These are phyloP conservation scores for Blennius ocellaris DNA, from an alignment of 2,113 vertebrate species.

Conservation along the genomic window DNA sequence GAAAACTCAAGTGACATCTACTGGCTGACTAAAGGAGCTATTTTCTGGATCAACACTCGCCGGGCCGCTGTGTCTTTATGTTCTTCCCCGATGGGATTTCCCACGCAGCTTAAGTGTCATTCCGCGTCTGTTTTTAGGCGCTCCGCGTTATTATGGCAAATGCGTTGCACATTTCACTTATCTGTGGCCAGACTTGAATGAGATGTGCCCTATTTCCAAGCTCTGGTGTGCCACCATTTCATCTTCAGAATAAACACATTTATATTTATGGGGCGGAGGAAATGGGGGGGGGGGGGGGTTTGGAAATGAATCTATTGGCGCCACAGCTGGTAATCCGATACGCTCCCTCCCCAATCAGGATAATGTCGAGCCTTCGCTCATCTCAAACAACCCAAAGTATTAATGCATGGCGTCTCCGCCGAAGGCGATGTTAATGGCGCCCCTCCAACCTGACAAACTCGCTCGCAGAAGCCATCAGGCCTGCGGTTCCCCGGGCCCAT, in stretches of 20 bases:
- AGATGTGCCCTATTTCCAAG: slow-evolving; percentile 49
- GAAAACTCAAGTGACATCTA: slow-evolving; percentile 81
- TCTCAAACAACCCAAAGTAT: slow-evolving; percentile 65
- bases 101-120: slow-evolving; percentile 64
- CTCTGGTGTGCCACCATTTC: slow-evolving; percentile 44
- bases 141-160: slow-evolving; percentile 51
- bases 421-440: slow-evolving; percentile 70
- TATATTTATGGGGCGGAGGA: slow-evolving; percentile 57
- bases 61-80: slow-evolving; percentile 11
- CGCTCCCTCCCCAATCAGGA: slow-evolving; percentile 60
- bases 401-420: slow-evolving; percentile 69
- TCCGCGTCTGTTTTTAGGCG: slow-evolving; percentile 33
- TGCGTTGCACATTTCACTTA: slow-evolving; percentile 57
- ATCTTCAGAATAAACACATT: slow-evolving; percentile 68
- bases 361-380: slow-evolving; percentile 59
- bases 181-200: slow-evolving; percentile 52
- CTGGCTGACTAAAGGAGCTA: slow-evolving; percentile 67
- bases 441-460: slow-evolving; percentile 77
- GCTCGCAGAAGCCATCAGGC: slow-evolving; percentile 59
- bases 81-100: slow-evolving; percentile 67
- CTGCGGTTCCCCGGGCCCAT: slow-evolving; percentile 68
- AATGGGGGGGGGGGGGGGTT: slow-evolving; percentile 25
- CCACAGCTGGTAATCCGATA: slow-evolving; percentile 64
- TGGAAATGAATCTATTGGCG: slow-evolving; percentile 64
- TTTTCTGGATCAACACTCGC: slow-evolving; percentile 9